phyloP scores from a whole-genome alignment of 1,140 invertebrate genomes.

The Elymnias hypermnestra region DNA sequence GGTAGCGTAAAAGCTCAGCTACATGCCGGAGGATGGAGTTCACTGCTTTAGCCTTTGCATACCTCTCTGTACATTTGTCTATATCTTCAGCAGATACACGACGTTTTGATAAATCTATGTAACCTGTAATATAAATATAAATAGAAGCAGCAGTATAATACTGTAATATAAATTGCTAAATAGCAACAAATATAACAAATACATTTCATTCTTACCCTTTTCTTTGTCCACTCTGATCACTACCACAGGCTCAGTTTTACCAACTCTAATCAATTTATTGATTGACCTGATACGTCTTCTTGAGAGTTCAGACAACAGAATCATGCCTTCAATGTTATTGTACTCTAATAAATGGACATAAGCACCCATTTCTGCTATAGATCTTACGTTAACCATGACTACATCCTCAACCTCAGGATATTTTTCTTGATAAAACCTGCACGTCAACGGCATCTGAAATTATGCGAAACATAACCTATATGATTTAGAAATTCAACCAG shows the following conservation, averaged over 20 bases:
- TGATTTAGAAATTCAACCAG: constrained; percentile 7
- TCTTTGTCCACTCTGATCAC: constrained; percentile 99
- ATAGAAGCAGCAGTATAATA: not conserved
- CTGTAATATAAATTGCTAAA: no score
- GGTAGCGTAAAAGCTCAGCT: constrained; percentile 94
- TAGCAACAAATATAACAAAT: not conserved
- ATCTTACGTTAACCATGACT: constrained; percentile 99
- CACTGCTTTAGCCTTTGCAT: constrained; percentile 98
- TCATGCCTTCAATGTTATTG: constrained; percentile 99
- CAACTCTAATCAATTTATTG: constrained; percentile 99
- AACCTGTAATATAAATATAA: constrained; percentile 79
- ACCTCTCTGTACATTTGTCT: constrained; percentile 98
- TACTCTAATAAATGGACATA: constrained; percentile 99
- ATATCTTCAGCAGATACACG: constrained; percentile 98
- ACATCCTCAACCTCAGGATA: constrained; percentile 99
- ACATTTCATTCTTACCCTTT: constrained; percentile 83
- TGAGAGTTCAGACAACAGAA: constrained; percentile 96
- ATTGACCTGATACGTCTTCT: constrained; percentile 98
- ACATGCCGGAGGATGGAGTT: constrained; percentile 99
- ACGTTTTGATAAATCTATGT: constrained; percentile 99
- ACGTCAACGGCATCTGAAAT: constrained; percentile 92
- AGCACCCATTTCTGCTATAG: constrained; percentile 99
- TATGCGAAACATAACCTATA: constrained; percentile 29
- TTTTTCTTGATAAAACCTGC: constrained; percentile 98
- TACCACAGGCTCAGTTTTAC: constrained; percentile 98